These are phyloP conservation scores for Pelodiscus sinensis DNA, from an alignment of 2,113 vertebrate genomes.

Conservation along the genomic window DNA sequence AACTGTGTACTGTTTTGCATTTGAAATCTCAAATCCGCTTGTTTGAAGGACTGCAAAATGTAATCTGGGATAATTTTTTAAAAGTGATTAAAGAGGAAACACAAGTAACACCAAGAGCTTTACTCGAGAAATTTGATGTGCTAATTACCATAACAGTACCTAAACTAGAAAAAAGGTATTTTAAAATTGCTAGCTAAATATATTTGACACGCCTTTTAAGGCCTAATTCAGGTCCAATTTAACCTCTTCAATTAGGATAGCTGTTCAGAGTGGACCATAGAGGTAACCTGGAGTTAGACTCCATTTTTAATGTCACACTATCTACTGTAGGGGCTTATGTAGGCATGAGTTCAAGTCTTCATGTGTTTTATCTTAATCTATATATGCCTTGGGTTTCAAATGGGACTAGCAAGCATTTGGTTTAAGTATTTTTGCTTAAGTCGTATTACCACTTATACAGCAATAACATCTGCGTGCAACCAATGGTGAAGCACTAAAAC, in stretches of 20 bases:
- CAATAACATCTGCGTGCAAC: not conserved
- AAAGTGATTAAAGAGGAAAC: not conserved
- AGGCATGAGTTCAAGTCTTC: not conserved
- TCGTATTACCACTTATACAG: not conserved
- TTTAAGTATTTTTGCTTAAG: not conserved
- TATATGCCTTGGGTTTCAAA: not conserved
- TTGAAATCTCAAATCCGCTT: fast-evolving
- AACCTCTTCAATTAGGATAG: not conserved
- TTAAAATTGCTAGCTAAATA: not conserved
- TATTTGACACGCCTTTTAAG: not conserved
- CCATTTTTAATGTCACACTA: not conserved
- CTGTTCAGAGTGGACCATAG: not conserved
- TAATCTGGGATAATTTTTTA: not conserved
- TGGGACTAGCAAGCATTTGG: not conserved
- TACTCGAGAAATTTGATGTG: fast-evolving
- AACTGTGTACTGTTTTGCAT: not conserved
- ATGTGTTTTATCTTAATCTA: not conserved
- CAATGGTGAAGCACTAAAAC: not conserved
- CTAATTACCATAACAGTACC: not conserved
- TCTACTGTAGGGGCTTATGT: not conserved
- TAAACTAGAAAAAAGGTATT: not conserved
- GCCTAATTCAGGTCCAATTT: not conserved
- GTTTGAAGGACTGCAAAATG: not conserved
- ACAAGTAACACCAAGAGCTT: not conserved
- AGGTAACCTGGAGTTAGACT: not conserved